Conservation (phyloP, 2,888 invertebrate species). For the Parelbella ahira region DNA sequence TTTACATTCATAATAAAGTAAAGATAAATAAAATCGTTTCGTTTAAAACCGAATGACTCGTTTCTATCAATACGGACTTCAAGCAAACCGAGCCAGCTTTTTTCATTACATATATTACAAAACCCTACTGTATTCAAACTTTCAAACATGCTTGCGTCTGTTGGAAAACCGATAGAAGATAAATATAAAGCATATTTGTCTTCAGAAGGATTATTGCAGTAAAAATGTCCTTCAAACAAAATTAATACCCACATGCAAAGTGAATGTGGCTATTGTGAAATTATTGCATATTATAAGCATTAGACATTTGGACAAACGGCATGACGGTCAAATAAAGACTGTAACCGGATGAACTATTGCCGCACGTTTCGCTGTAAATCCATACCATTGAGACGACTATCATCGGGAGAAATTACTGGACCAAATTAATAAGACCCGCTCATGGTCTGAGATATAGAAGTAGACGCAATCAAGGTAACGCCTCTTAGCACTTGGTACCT, state of each 20-base stretch:
- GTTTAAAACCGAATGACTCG: too few relatives aligned
- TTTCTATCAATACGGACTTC: too few relatives aligned
- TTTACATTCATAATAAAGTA: too few relatives aligned
- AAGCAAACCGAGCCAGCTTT: too few relatives aligned
- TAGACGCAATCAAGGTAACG: too few relatives aligned
- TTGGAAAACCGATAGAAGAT: too few relatives aligned
- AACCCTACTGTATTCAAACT: too few relatives aligned
- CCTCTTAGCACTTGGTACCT: too few relatives aligned
- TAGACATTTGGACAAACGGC: conserved; percentile 20
- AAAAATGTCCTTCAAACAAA: conserved; percentile 24
- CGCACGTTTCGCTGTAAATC: conserved; percentile 54
- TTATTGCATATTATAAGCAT: conserved; percentile 51
- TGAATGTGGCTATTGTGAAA: conserved; percentile 49
- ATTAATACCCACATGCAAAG: conserved; percentile 45
- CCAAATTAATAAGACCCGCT: conserved; percentile 44
- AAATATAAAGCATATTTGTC: conserved; percentile 7
- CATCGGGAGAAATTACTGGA: conserved; percentile 58
- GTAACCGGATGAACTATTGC: conserved; percentile 53
- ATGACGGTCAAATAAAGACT: conserved; percentile 55
- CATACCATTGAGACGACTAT: conserved; percentile 69
- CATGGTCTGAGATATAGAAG: neutral
- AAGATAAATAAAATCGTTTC: too few relatives aligned
- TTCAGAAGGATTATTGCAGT: too few relatives aligned
- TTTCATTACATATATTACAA: too few relatives aligned
- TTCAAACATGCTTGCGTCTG: too few relatives aligned